A percentile compares a stretch with the other conserved stretches of the same genome.
Conservation (phyloP, 2,113 vertebrate species). For the Terrapene triunguis region DNA sequence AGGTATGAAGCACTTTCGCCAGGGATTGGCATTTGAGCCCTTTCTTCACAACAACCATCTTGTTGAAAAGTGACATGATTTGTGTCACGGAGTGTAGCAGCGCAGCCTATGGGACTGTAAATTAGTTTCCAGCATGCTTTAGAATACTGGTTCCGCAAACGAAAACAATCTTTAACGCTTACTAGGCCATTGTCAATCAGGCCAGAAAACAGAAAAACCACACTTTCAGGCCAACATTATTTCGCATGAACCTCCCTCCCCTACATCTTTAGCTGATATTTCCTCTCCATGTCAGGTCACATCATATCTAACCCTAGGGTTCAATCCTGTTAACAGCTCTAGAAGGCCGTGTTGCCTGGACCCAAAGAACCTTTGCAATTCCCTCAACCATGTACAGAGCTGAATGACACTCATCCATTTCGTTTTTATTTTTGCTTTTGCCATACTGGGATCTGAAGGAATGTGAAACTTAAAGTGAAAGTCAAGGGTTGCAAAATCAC, state of each 20-base stretch:
- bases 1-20: neutral
- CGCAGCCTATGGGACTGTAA: neutral
- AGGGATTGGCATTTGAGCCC: neutral
- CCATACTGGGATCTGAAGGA: neutral
- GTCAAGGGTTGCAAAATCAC: neutral
- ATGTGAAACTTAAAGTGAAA: neutral
- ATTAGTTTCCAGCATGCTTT: neutral
- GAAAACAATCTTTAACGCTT: fast-evolving
- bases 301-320: neutral
- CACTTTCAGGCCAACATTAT: neutral
- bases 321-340: fast-evolving
- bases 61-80: neutral
- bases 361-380: neutral
- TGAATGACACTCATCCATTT: too few species aligned
- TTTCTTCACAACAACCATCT: neutral
- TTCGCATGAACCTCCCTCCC: neutral
- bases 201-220: neutral
- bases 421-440: neutral
- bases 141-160: neutral
- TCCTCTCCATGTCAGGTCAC: neutral
- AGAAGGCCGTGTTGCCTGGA: neutral
- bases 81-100: neutral
- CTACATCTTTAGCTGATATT: neutral
- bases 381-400: neutral
- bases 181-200: neutral